phyloP scores from a whole-genome alignment of 2,797 vertebrate genomes.

The Acanthopagrus latus region DNA sequence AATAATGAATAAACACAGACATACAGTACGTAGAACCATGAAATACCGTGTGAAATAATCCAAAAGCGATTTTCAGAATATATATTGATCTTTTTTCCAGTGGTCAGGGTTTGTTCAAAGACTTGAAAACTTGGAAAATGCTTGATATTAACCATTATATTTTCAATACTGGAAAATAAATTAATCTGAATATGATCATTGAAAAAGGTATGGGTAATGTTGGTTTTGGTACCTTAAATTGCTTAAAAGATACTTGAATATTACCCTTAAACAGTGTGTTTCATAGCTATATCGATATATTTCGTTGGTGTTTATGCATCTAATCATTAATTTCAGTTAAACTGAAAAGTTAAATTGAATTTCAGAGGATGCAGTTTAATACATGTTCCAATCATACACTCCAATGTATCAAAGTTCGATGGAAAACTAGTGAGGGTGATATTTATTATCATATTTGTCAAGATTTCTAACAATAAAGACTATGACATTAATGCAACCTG shows the following conservation, averaged over 20 bases:
- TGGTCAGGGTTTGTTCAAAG: too few species aligned
- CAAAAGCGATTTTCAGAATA: too few species aligned
- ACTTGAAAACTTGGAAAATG: too few species aligned
- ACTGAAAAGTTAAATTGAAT: background rate
- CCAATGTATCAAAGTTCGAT: background rate
- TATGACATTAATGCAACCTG: too few species aligned
- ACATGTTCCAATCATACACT: background rate
- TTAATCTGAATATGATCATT: too few species aligned
- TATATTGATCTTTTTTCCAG: too few species aligned
- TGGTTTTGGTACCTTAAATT: too few species aligned
- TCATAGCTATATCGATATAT: background rate
- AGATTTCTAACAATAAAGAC: too few species aligned
- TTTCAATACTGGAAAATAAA: too few species aligned
- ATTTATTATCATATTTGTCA: constrained; percentile 4
- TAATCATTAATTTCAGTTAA: background rate
- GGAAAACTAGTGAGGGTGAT: background rate
- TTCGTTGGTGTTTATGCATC: background rate
- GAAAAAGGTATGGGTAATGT: too few species aligned
- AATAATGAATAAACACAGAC: background rate
- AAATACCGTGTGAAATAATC: background rate
- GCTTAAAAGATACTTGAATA: too few species aligned
- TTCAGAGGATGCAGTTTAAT: background rate
- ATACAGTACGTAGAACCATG: background rate
- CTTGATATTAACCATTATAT: too few species aligned
- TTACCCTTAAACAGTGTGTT: background rate